These are phyloP conservation scores for Ditula angustiorana DNA, from an alignment of 2,888 invertebrate species.

Conservation along the genomic window DNA sequence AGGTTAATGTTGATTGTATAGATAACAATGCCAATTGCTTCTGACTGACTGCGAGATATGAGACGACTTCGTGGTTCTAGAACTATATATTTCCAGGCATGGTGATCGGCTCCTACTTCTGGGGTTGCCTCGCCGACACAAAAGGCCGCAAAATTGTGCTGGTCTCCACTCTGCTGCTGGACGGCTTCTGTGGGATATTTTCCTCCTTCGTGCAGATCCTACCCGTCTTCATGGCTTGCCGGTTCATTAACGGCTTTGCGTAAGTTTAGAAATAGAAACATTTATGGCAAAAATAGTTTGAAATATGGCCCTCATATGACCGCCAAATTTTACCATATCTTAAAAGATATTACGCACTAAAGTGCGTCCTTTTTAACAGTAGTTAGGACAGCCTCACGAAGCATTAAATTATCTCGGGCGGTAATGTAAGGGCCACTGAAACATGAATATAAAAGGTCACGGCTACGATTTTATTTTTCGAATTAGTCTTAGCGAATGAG, in stretches of 20 bases:
- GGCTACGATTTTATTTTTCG: no score
- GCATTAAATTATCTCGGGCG: no score
- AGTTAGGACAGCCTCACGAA: no score
- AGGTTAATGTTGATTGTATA: background rate
- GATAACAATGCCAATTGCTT: background rate
- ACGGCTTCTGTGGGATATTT: constrained; percentile 89
- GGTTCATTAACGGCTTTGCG: constrained; percentile 93
- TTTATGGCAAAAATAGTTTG: no score
- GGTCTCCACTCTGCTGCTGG: constrained; percentile 90
- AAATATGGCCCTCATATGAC: no score
- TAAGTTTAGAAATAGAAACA: constrained; percentile 86
- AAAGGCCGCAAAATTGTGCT: constrained; percentile 91
- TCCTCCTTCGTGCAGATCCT: constrained; percentile 91
- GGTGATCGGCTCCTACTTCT: constrained; percentile 93
- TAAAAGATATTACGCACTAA: background rate
- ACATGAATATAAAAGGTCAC: no score
- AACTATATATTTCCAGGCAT: constrained; percentile 85
- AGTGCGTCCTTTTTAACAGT: background rate
- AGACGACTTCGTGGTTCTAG: no score
- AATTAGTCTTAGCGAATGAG: no score
- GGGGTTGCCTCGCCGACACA: constrained; percentile 94
- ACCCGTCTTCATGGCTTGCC: constrained; percentile 89
- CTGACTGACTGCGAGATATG: no score
- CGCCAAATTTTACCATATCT: no score
- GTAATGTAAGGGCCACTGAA: no score